phyloP scores from a whole-genome alignment of 2,113 vertebrate genomes.

The Saccopteryx bilineata region DNA sequence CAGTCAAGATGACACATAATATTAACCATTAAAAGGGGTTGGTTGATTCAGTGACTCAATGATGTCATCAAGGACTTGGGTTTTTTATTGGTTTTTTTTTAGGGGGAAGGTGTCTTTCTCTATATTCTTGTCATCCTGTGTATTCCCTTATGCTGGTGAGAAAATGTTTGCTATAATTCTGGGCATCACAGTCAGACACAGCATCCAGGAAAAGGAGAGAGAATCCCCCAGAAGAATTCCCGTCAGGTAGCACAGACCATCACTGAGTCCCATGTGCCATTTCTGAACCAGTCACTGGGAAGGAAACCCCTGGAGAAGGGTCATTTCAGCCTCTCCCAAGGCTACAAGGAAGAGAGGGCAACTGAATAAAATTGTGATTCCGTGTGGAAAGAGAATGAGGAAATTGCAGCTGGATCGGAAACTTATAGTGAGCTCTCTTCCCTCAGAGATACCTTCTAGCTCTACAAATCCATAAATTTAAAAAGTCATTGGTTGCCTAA shows the following conservation, averaged over 20 bases:
- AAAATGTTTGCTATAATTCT: neutral
- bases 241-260: neutral
- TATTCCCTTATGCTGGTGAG: neutral
- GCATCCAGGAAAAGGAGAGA: neutral
- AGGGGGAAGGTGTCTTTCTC: neutral
- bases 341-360: neutral
- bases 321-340: neutral
- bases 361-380: neutral
- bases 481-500: neutral
- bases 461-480: neutral
- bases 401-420: neutral
- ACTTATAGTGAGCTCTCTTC: neutral
- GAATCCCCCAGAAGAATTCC: neutral
- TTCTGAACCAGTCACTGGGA: slow-evolving; percentile 17
- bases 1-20: neutral
- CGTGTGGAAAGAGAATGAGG: neutral
- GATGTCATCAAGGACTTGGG: neutral
- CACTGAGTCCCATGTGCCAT: neutral
- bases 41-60: neutral
- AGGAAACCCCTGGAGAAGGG: neutral
- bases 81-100: neutral
- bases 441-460: neutral
- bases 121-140: neutral
- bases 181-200: neutral
- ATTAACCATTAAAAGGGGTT: neutral